phyloP scores from a whole-genome alignment of 1,140 invertebrate genomes.

The Melanaphis sacchari region DNA sequence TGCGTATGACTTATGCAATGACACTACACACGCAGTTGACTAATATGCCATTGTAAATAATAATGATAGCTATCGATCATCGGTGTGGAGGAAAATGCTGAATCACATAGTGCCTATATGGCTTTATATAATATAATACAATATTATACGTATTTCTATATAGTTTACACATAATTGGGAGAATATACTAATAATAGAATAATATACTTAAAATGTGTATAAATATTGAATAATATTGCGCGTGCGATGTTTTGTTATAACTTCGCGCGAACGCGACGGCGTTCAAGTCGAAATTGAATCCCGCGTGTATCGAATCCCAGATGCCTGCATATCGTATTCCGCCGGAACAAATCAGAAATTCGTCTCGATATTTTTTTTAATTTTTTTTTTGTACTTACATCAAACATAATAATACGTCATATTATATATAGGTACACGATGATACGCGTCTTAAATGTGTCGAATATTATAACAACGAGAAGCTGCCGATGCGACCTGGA shows the following conservation, averaged over 20 bases:
- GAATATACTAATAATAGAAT: background rate
- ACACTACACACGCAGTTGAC: background rate
- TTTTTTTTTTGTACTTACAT: too few relatives aligned
- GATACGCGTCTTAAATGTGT: background rate
- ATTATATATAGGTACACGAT: background rate
- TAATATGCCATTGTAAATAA: background rate
- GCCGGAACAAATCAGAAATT: background rate
- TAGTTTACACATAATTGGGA: background rate
- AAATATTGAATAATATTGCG: too few relatives aligned
- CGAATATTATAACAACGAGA: background rate
- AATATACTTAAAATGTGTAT: background rate
- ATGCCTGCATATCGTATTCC: background rate
- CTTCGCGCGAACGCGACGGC: background rate
- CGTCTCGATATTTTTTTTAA: background rate
- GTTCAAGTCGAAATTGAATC: background rate
- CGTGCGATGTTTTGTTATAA: background rate
- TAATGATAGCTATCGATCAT: background rate
- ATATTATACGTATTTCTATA: background rate
- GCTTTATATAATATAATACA: background rate
- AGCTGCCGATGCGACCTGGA: too few relatives aligned
- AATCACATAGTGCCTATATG: background rate
- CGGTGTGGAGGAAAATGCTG: background rate
- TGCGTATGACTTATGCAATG: background rate
- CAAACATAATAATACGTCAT: background rate
- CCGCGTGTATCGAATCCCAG: too few relatives aligned